These are phyloP conservation scores for Leptinotarsa defecta DNA, from an alignment of 1,140 invertebrate genomes.

Conservation along the genomic window DNA sequence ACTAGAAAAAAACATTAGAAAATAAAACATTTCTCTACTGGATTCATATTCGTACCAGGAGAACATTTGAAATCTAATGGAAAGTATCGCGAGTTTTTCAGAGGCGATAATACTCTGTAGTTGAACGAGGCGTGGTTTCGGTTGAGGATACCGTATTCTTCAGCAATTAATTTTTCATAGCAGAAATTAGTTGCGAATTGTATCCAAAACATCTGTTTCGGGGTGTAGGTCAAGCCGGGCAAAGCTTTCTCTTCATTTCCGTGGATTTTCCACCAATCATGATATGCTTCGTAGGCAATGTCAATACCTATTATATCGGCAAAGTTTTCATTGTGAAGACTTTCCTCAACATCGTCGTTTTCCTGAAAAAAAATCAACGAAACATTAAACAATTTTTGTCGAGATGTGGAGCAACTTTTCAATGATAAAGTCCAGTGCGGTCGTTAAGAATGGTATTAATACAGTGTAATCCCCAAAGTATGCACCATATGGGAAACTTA, in stretches of 20 bases:
- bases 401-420: too few species aligned
- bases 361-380: not conserved
- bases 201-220: constrained; percentile 67
- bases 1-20: not conserved
- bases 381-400: too few species aligned
- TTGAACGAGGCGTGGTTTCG: not conserved
- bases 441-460: too few species aligned
- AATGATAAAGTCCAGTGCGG: too few species aligned
- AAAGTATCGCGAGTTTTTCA: constrained; percentile 70
- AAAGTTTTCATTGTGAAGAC: constrained; percentile 89
- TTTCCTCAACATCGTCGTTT: constrained; percentile 56
- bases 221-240: constrained; percentile 59
- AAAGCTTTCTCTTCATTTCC: constrained; percentile 61
- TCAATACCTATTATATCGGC: constrained; percentile 82
- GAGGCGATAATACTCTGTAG: constrained; percentile 62
- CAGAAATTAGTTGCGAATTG: constrained; percentile 31
- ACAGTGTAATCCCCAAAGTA: too few species aligned
- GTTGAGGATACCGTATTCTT: not conserved
- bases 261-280: constrained; percentile 68
- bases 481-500: too few species aligned
- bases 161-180: not conserved
- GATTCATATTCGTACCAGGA: constrained; percentile 66
- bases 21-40: constrained; percentile 64
- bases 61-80: constrained; percentile 67
- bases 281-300: constrained; percentile 81